Conservation (phyloP, 2,113 vertebrate species). For the Meriones unguiculatus region DNA sequence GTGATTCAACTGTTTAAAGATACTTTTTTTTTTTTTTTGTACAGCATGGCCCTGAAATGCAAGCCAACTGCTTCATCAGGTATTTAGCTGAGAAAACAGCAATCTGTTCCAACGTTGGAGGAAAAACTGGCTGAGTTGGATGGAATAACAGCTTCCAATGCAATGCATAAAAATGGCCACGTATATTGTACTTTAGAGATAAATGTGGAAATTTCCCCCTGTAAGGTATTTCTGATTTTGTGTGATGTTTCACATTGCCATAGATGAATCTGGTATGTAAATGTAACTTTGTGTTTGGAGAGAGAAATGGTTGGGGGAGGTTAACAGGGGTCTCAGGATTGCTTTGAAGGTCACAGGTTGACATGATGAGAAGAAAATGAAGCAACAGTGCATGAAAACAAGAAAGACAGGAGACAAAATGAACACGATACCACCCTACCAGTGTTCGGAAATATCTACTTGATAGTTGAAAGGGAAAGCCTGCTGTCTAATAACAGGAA, state of each 20-base stretch:
- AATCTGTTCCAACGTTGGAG: slow-evolving; percentile 76
- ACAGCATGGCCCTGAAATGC: slow-evolving; percentile 78
- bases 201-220: not conserved
- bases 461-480: not conserved
- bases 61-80: slow-evolving; percentile 82
- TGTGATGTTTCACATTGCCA: not conserved
- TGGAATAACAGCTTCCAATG: slow-evolving; percentile 44
- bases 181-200: slow-evolving; percentile 20
- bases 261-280: not conserved
- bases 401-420: not conserved
- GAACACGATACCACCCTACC: not conserved
- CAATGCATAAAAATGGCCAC: slow-evolving; percentile 51
- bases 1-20: slow-evolving; percentile 83
- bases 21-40: slow-evolving; percentile 54
- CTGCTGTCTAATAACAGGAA: not conserved
- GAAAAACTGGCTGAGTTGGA: slow-evolving; percentile 78
- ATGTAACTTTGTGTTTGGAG: not conserved
- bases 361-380: not conserved
- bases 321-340: not conserved
- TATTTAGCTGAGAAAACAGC: slow-evolving; percentile 81
- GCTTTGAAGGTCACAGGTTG: not conserved
- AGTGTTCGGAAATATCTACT: not conserved
- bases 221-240: not conserved
- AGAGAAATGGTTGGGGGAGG: not conserved
- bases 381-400: not conserved